Evolutionary conservation across 2,113 vertebrate species (phyloP), one percentile per base, ranked within the genome.

Genomic region (Psettodes erumei): DNA sequence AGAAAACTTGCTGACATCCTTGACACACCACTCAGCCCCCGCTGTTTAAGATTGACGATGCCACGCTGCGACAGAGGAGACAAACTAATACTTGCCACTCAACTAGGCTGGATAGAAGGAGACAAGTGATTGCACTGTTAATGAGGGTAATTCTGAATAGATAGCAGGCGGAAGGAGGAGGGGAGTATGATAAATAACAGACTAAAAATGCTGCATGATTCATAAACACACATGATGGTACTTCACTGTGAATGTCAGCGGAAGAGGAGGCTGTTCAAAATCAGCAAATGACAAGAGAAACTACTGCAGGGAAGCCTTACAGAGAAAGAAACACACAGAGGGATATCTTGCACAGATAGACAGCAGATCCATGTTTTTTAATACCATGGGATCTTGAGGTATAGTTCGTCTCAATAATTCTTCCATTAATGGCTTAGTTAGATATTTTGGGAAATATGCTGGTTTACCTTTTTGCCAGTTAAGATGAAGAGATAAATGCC

Each of bases 11-110:
- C 79, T 66, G 83, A 79, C 86, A 79, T 71, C 25, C 69, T 61
- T 77, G 81, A 82, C 81, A 66, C 21, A 47, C 48, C 27, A 19
- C 69, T 85, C 79, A 58, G 66, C 55, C 59, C 71, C 85, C 42
- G 68, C 84, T 88, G 81, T 75, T 84, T 61, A 59, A 66, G 80
- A 83, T 70, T 81, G 74, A 87, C 71, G 60, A 72, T 68, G 77
- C 65, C 1, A n/a, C 23, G 32, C 77, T 56, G 71, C 79, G 79
- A 71, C 77, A 61, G 30, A 64, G 75, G 30, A 15, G 73, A 71
- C 45, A 45, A 82, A 75, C 71, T 72, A 77, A 79, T 75, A 66
- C 42, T 66, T 79, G 79, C 79, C 83, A 82, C 64, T 83, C 81
- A 86, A 51, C 53, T 38, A 19, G 71, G 69, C 65, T 50, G 79